Percentiles rank a stretch among this genome's conserved stretches.
Conservation (phyloP, 2,888 invertebrate species). For the Tipula helvola region DNA sequence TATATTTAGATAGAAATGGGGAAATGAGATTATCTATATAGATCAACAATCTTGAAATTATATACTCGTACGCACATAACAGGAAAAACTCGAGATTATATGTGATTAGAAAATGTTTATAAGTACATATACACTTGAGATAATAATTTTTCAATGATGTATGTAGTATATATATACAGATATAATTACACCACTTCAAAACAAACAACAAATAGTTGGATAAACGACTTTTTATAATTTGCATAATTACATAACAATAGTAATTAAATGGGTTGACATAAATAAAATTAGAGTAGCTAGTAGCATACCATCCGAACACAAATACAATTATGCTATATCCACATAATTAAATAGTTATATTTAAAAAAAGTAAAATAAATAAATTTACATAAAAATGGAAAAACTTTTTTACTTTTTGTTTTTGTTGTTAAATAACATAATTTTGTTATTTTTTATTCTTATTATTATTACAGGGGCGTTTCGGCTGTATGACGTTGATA, state of each 20-base stretch:
- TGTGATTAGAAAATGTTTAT: background rate
- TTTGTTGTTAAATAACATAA: background rate
- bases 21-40: background rate
- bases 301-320: background rate
- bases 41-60: background rate
- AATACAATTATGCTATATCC: background rate
- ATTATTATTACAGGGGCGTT: conserved; percentile 68
- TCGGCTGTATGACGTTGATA: conserved; percentile 88
- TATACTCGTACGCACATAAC: too few species aligned
- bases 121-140: background rate
- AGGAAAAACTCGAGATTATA: background rate
- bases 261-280: background rate
- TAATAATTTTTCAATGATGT: background rate
- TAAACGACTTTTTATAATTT: background rate
- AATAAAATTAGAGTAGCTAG: background rate
- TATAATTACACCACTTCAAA: background rate
- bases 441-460: background rate
- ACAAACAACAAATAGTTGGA: background rate
- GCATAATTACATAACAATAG: background rate
- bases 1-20: background rate
- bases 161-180: background rate
- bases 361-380: background rate
- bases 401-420: background rate
- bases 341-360: too few species aligned
- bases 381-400: background rate